These are phyloP conservation scores for Lanistes nyassanus DNA, from an alignment of 1,140 invertebrate genomes.

Conservation along the genomic window DNA sequence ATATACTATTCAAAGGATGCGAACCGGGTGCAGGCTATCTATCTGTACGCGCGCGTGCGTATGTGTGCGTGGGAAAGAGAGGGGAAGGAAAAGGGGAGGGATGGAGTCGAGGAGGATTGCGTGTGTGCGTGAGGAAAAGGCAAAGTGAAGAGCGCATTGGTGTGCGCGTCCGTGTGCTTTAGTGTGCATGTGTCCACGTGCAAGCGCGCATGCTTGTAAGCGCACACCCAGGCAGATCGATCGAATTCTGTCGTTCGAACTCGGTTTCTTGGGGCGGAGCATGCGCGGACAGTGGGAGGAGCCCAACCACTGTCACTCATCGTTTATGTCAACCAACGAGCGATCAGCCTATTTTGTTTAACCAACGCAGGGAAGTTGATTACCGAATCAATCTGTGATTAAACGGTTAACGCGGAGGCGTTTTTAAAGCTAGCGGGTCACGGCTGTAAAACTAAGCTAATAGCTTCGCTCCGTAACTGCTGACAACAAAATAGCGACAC, in stretches of 20 bases:
- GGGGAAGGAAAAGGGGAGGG: background rate
- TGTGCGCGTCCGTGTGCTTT: background rate
- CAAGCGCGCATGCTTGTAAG: background rate
- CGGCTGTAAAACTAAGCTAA: no score
- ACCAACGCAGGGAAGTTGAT: background rate
- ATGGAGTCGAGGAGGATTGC: background rate
- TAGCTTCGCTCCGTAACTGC: no score
- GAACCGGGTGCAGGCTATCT: no score
- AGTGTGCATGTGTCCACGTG: background rate
- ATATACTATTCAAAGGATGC: no score
- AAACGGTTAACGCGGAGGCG: background rate
- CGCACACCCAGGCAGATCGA: background rate
- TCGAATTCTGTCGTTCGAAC: no score
- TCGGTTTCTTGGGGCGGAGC: no score
- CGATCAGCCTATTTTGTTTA: background rate
- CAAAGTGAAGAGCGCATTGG: background rate
- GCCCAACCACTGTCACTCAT: background rate
- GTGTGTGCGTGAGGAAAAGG: constrained; percentile 10
- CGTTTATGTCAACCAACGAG: background rate
- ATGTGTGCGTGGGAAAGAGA: no score
- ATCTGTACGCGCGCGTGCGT: no score
- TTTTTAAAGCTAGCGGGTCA: no score
- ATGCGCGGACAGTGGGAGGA: background rate
- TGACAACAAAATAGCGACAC: no score
- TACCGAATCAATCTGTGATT: background rate